phyloP scores from a whole-genome alignment of 2,797 vertebrate genomes.

The Acropternis orthonyx region DNA sequence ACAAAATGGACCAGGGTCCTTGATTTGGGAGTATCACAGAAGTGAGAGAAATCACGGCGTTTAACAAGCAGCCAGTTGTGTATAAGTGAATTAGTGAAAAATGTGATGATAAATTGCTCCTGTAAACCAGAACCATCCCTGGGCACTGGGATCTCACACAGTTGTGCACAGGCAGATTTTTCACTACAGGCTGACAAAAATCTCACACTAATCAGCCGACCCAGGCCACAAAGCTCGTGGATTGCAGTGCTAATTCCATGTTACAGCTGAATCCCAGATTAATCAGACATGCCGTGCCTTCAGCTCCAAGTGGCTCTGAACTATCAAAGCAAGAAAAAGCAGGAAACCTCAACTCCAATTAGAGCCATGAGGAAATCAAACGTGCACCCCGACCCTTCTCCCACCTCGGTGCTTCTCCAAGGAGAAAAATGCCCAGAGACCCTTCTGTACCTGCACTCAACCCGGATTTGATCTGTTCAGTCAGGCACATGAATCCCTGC shows the following conservation, averaged over 20 bases:
- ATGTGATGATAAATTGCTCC: not conserved
- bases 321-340: not conserved
- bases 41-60: fast-evolving
- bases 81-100: not conserved
- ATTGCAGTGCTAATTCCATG: not conserved
- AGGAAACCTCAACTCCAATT: not conserved
- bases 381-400: not conserved
- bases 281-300: not conserved
- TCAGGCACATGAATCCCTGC: not conserved
- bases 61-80: not conserved
- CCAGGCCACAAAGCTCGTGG: not conserved
- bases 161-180: not conserved
- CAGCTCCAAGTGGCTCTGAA: not conserved
- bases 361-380: not conserved
- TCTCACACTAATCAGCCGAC: not conserved
- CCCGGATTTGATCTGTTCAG: not conserved
- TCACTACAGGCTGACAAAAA: not conserved
- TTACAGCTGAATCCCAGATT: not conserved
- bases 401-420: not conserved
- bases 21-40: not conserved
- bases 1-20: not conserved
- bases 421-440: not conserved
- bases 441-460: not conserved
- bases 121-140: not conserved
- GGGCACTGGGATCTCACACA: not conserved